These are phyloP conservation scores for Drosophila parvula DNA, from an alignment of 1,140 invertebrate species.

Conservation along the genomic window DNA sequence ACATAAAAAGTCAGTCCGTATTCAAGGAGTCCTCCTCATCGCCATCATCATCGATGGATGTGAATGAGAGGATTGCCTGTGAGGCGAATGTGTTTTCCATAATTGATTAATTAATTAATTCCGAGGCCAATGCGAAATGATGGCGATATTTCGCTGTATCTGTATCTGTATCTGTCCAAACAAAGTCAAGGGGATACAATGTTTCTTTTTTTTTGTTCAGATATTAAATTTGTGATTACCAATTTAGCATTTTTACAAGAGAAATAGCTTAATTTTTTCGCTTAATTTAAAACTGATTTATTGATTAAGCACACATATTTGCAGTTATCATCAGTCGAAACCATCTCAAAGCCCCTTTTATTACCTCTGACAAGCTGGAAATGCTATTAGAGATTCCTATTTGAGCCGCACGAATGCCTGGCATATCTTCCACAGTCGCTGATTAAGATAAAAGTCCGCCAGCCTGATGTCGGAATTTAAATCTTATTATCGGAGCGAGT, in stretches of 20 bases:
- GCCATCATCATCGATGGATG: conserved; percentile 26
- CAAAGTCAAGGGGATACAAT: conserved; percentile 29
- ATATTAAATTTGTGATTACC: too few relatives aligned
- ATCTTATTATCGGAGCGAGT: conserved; percentile 28
- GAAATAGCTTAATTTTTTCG: not conserved
- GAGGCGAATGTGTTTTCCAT: conserved; percentile 66
- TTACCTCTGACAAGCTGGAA: conserved; percentile 16
- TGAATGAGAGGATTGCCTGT: conserved; percentile 15
- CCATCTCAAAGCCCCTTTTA: conserved; percentile 7
- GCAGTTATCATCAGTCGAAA: conserved; percentile 3
- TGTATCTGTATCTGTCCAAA: conserved; percentile 27
- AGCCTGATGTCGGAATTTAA: conserved; percentile 25
- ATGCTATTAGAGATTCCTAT: conserved; percentile 36
- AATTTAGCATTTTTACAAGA: not conserved
- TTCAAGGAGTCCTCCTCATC: conserved; percentile 54
- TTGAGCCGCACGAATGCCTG: conserved; percentile 10
- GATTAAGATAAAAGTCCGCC: conserved; percentile 36
- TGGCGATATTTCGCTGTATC: conserved; percentile 26
- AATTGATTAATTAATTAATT: conserved; percentile 78
- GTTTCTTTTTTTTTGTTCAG: conserved; percentile 11
- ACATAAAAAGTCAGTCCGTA: conserved; percentile 61
- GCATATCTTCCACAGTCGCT: conserved; percentile 15
- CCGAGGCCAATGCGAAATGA: conserved; percentile 42
- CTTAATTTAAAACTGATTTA: not conserved
- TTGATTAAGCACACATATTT: not conserved